Evolutionary conservation across 2,888 invertebrate species (phyloP).

Genomic region (Busseola fusca): DNA sequence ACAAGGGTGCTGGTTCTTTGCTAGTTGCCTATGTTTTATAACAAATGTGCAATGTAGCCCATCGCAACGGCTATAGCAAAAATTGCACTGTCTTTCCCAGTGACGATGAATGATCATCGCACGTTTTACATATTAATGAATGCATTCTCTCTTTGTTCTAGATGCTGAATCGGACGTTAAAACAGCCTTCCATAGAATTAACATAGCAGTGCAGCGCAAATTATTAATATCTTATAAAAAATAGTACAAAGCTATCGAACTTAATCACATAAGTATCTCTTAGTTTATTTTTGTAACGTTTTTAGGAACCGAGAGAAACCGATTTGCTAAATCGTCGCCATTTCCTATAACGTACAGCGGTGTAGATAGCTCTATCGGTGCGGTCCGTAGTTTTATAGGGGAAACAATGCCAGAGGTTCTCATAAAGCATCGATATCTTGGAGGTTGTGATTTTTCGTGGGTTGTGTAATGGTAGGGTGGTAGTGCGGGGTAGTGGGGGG

Average conservation of each 20-base stretch:
- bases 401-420: constrained; percentile 85
- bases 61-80: constrained; percentile 11
- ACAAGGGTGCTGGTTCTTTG: background rate
- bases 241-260: constrained; percentile 86
- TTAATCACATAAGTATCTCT: constrained; percentile 71
- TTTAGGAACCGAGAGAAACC: constrained; percentile 49
- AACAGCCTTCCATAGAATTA: constrained; percentile 73
- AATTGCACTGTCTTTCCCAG: constrained; percentile 26
- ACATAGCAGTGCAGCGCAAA: constrained; percentile 68
- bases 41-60: constrained; percentile 1
- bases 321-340: constrained; percentile 71
- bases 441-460: constrained; percentile 80
- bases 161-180: constrained; percentile 88
- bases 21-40: background rate
- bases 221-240: constrained; percentile 64
- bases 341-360: constrained; percentile 79
- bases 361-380: constrained; percentile 79
- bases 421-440: constrained; percentile 86
- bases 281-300: constrained; percentile 66
- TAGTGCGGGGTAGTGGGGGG: constrained; percentile 61
- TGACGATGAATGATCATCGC: constrained; percentile 34
- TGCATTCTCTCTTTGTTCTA: constrained; percentile 75
- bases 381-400: constrained; percentile 74
- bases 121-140: constrained; percentile 34
- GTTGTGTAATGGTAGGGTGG: constrained; percentile 75